A percentile compares a stretch with the other conserved stretches of the same genome.
phyloP scores from a whole-genome alignment of 1,140 invertebrate species.

The Pogonomyrmex barbatus region DNA sequence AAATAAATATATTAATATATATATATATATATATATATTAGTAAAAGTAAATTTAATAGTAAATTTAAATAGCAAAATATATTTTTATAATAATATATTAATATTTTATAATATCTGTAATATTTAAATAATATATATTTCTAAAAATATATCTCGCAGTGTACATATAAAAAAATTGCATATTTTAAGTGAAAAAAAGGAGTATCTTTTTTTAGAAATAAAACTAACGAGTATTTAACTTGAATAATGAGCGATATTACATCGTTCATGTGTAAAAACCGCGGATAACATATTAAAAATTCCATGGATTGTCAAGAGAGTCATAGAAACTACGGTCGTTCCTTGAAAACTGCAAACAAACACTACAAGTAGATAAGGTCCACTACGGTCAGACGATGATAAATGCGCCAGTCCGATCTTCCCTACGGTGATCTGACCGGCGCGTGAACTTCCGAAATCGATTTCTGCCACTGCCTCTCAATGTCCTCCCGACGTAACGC shows the following conservation, averaged over 20 bases:
- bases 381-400: conserved; percentile 24
- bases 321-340: conserved; percentile 11
- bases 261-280: background rate
- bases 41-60: no score
- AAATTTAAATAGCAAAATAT: no score
- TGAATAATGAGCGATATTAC: background rate
- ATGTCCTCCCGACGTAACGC: conserved; percentile 46
- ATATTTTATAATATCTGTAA: no score
- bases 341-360: conserved; percentile 7
- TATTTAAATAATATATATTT: background rate
- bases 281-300: background rate
- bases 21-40: no score
- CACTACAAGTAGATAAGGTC: conserved; percentile 39
- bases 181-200: background rate
- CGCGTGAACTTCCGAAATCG: conserved; percentile 26
- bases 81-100: no score
- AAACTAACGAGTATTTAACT: background rate
- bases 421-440: background rate
- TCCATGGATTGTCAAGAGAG: background rate
- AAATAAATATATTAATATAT: no score
- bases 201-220: background rate
- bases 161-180: background rate
- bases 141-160: background rate
- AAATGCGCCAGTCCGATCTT: background rate
- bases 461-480: background rate